phyloP scores from a whole-genome alignment of 2,113 vertebrate species.

The Labrus mixtus region DNA sequence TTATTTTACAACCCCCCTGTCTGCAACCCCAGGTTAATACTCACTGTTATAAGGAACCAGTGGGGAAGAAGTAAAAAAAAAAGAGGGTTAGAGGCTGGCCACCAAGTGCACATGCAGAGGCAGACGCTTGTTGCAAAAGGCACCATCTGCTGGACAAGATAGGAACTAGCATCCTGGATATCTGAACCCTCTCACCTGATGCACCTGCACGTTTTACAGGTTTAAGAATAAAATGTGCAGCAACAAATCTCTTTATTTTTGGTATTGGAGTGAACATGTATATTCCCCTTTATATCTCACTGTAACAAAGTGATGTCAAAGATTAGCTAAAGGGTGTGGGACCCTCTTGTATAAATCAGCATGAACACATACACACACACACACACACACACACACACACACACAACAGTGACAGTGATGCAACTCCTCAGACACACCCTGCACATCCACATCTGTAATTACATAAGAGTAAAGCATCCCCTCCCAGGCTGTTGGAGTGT shows the following conservation, averaged over 20 bases:
- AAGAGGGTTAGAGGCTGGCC: constrained; percentile 37
- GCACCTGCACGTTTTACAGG: not conserved
- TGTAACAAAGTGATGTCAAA: constrained; percentile 43
- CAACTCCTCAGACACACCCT: constrained; percentile 64
- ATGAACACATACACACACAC: constrained; percentile 29
- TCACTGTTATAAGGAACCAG: constrained; percentile 60
- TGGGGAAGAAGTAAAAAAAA: constrained; percentile 36
- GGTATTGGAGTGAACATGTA: not conserved
- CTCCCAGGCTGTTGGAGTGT: constrained; percentile 62
- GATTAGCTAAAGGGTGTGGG: constrained; percentile 64
- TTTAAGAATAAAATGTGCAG: not conserved
- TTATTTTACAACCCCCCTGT: constrained; percentile 64
- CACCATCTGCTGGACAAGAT: constrained; percentile 78
- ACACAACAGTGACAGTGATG: constrained; percentile 57
- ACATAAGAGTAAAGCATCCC: constrained; percentile 71
- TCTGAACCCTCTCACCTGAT: not conserved
- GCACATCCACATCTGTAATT: constrained; percentile 64
- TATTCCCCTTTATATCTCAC: not conserved
- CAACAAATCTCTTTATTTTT: not conserved
- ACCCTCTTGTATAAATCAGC: constrained; percentile 40
- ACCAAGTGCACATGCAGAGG: constrained; percentile 32
- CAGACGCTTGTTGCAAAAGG: constrained; percentile 50
- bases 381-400: constrained; percentile 29
- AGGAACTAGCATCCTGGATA: constrained; percentile 22
- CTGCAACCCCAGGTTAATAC: constrained; percentile 69